Evolutionary conservation across 2,888 invertebrate species (phyloP).

Genomic region (Pammene aurita): DNA sequence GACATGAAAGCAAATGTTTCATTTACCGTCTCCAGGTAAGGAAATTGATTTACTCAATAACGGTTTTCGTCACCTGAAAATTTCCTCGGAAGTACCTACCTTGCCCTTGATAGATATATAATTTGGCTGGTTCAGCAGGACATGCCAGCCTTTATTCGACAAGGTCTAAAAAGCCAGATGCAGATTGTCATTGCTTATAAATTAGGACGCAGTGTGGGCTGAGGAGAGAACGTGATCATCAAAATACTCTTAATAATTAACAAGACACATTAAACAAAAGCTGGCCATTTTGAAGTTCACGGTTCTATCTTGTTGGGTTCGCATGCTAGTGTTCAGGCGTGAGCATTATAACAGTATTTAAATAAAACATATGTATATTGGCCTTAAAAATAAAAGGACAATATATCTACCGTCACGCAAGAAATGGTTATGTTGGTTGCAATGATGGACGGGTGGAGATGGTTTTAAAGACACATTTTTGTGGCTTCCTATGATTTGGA

Average conservation of each 20-base stretch:
- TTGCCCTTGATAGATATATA: background rate
- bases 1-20: too few species aligned
- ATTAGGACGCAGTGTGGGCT: conserved; percentile 37
- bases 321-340: conserved; percentile 30
- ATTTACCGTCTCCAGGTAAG: too few species aligned
- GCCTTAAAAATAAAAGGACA: too few species aligned
- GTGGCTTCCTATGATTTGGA: too few species aligned
- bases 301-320: conserved; percentile 17
- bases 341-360: conserved; percentile 19
- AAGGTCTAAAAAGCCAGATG: conserved; percentile 7
- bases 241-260: conserved; percentile 13
- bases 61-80: too few species aligned
- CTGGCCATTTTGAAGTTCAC: conserved; percentile 34
- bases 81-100: too few species aligned
- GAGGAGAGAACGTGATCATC: conserved; percentile 32
- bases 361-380: background rate
- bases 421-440: too few species aligned
- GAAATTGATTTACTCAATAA: too few species aligned
- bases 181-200: conserved; percentile 2
- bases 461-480: too few species aligned
- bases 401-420: too few species aligned
- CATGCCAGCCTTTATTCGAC: conserved; percentile 2
- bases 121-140: background rate
- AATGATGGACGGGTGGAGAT: too few species aligned
- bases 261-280: background rate